Percentiles rank a stretch among this genome's conserved stretches.
These are phyloP conservation scores for Drosophila dunni DNA, from an alignment of 1,140 invertebrate genomes.

Conservation along the genomic window DNA sequence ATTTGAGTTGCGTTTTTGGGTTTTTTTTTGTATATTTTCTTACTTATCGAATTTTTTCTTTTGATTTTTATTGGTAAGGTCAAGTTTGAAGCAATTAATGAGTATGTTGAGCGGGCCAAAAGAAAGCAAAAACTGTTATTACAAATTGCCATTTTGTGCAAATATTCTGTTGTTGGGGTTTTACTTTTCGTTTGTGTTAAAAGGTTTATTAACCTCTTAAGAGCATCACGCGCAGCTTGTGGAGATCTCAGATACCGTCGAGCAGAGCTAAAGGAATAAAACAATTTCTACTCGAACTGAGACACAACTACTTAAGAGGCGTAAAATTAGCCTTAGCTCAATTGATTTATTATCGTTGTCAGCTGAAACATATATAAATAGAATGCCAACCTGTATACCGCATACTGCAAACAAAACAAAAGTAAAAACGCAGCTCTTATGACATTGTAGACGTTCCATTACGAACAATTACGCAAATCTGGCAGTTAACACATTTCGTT, in stretches of 20 bases:
- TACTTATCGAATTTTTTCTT: slow-evolving; percentile 20
- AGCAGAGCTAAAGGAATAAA: slow-evolving; percentile 32
- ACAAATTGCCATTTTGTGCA: slow-evolving; percentile 38
- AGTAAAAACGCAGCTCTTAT: slow-evolving; percentile 34
- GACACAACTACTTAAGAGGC: slow-evolving; percentile 42
- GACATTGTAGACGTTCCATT: slow-evolving; percentile 24
- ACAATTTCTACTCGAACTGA: slow-evolving; percentile 15
- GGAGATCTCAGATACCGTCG: slow-evolving; percentile 51
- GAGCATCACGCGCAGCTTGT: slow-evolving; percentile 47
- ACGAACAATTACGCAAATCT: slow-evolving; percentile 43
- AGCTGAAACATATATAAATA: slow-evolving; percentile 45
- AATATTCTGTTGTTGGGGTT: slow-evolving; percentile 25
- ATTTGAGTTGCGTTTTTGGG: slow-evolving; percentile 49
- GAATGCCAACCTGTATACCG: slow-evolving; percentile 26
- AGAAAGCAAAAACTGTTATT: slow-evolving; percentile 71
- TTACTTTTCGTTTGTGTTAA: slow-evolving; percentile 36
- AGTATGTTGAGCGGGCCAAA: slow-evolving; percentile 56
- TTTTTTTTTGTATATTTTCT: slow-evolving; percentile 35
- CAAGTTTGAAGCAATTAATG: slow-evolving; percentile 74
- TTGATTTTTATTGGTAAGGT: slow-evolving; percentile 72
- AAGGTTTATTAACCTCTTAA: slow-evolving; percentile 76
- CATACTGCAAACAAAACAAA: too few species aligned
- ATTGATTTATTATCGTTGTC: slow-evolving; percentile 78
- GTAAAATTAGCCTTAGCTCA: slow-evolving; percentile 57
- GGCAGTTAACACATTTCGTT: slow-evolving; percentile 46